Percentiles rank a stretch among this genome's conserved stretches.
Evolutionary conservation across 2,113 vertebrate genomes (phyloP).

Genomic region (Cranoglanis bouderius): DNA sequence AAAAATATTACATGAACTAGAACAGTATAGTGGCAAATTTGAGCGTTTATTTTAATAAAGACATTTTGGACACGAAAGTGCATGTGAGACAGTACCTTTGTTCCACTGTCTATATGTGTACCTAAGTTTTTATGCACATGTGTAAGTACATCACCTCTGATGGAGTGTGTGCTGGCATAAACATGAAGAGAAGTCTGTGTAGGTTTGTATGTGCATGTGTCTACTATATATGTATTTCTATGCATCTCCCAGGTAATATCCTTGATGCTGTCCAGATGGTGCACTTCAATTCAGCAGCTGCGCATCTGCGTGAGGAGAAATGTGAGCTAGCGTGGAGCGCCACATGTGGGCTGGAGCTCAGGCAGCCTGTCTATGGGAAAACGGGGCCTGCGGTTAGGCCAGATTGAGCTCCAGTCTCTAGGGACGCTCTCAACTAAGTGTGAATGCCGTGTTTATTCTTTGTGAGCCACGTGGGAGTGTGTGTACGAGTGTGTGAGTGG

Average conservation of each 20-base stretch:
- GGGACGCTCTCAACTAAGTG: slow-evolving; percentile 56
- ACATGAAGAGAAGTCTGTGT: slow-evolving; percentile 1
- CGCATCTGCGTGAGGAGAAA: slow-evolving; percentile 37
- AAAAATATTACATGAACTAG: background rate
- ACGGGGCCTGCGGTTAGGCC: slow-evolving; percentile 50
- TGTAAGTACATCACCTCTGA: background rate
- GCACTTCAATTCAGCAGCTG: slow-evolving; percentile 43
- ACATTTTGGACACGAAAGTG: background rate
- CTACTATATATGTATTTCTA: slow-evolving; percentile 17
- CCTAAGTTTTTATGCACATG: background rate
- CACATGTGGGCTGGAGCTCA: slow-evolving; percentile 41
- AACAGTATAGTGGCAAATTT: background rate
- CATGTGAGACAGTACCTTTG: background rate
- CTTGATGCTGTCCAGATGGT: slow-evolving; percentile 52
- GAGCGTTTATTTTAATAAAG: background rate
- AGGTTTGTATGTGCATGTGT: slow-evolving; percentile 3
- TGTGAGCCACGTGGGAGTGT: slow-evolving; percentile 51
- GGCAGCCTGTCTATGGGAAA: slow-evolving; percentile 42
- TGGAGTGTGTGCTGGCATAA: slow-evolving; percentile 48
- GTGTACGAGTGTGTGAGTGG: slow-evolving; percentile 54
- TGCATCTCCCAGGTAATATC: slow-evolving; percentile 54
- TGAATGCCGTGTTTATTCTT: slow-evolving; percentile 51
- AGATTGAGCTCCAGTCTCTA: slow-evolving; percentile 43
- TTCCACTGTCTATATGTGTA: slow-evolving; percentile 4
- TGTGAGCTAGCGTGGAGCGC: slow-evolving; percentile 28